Conservation (phyloP, 2,113 vertebrate genomes). For the Parotia lawesii region DNA sequence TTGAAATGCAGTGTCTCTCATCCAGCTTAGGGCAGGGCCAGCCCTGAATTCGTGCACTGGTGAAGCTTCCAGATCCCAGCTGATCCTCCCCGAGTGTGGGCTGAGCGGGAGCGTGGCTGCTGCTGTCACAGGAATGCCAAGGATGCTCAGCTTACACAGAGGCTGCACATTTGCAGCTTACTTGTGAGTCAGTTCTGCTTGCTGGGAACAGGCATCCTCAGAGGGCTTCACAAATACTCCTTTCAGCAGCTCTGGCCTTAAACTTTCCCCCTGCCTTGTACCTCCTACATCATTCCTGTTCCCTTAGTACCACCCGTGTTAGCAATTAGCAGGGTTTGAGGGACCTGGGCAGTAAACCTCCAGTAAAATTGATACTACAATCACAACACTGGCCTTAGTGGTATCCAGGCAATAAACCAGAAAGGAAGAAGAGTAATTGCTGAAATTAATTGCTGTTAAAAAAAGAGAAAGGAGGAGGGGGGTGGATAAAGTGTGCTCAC, state of each 20-base stretch:
- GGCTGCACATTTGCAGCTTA: background rate
- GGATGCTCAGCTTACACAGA: background rate
- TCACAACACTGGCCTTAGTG: background rate
- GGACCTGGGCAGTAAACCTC: background rate
- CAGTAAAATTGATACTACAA: background rate
- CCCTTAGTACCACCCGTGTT: background rate
- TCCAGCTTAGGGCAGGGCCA: background rate
- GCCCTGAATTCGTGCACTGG: background rate
- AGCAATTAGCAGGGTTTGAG: background rate
- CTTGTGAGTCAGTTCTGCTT: background rate
- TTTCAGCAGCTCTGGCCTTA: background rate
- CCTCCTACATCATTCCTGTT: background rate
- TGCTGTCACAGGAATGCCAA: background rate
- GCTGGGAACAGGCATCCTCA: background rate
- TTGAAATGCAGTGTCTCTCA: background rate
- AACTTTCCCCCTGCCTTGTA: background rate
- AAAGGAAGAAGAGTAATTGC: background rate
- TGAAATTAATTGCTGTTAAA: background rate
- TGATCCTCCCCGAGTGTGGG: background rate
- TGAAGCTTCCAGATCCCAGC: background rate
- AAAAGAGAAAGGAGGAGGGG: fast-evolving
- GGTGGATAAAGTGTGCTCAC: background rate
- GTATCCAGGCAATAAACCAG: background rate
- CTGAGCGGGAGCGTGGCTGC: background rate
- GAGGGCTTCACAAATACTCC: background rate